Base-by-base conservation (phyloP, 1,140 invertebrate genomes). In the Ostrea edulis region DNA sequence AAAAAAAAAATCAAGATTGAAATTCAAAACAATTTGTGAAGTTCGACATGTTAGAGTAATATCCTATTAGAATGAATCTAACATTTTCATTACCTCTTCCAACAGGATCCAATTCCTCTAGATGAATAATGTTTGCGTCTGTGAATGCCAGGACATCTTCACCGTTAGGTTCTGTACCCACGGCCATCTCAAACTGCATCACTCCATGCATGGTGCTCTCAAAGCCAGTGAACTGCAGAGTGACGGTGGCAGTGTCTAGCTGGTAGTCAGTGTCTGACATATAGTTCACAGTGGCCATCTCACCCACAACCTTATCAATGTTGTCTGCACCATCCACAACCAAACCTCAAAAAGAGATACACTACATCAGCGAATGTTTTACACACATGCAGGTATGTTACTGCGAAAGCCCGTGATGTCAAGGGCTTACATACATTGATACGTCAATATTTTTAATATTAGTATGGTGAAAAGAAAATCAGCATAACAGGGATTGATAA, bases 121-220 rank as follows among this genome's bases (percentile, higher is more conserved):
- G 82, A 85, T 91, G 92, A 0, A 90, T 77, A 14, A 91, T 77
- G 44, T 89, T 90, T 54, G 84, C 62, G 84, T 83, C 77, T 17
- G 89, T 89, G 84, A 92, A 92, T 2, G 92, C 90, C 84, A 90
- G 88, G 1, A 92, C 84, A 22, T 93, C 91, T 62, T 92, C 92
- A 20, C 86, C 90, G 14, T 88, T 89, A 84, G 91, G 90, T 22
- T 68, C 83, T 1, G 91, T 91, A 11, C 92, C 92, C 11, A 93
- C 85, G 52, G 92, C 90, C 92, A 90, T 91, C 58, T 92, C 90
- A 86, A 90, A 92, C 8, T 77, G 51, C 71, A 58, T 88, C 5
- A 93, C 83, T 12, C 92, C 92, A 88, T 92, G 90, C 8, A 89
- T 81, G 53, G 85, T 87, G 58, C 91, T 92, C 35, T 90, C 88